Percentiles rank a stretch among this genome's conserved stretches.
Evolutionary conservation across 2,113 vertebrate species (phyloP).

Genomic region (Pholis gunnellus): DNA sequence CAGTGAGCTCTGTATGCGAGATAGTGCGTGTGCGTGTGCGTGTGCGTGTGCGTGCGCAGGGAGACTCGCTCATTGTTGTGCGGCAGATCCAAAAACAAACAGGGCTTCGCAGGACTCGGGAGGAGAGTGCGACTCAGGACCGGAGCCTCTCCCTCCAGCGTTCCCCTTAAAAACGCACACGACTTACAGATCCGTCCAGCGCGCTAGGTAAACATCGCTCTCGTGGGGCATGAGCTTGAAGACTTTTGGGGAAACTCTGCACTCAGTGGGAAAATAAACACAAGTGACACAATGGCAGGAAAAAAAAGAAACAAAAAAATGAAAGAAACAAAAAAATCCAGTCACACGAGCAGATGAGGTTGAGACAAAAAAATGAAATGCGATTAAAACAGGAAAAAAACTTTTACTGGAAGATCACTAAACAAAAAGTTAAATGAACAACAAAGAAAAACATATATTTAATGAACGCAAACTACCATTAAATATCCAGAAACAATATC

Average conservation of each 20-base stretch:
- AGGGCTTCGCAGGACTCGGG: conserved; percentile 49
- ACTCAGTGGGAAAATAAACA: conserved; percentile 73
- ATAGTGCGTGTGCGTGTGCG: conserved; percentile 62
- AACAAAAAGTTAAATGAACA: not conserved
- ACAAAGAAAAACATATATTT: not conserved
- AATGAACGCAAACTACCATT: not conserved
- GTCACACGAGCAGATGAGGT: conserved; percentile 36
- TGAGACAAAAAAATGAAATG: conserved; percentile 15
- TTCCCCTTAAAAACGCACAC: conserved; percentile 32
- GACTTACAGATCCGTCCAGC: conserved; percentile 49
- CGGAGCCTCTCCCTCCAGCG: conserved; percentile 41
- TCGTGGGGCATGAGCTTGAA: conserved; percentile 30
- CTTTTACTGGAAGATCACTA: not conserved
- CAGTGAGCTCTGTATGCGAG: conserved; percentile 65
- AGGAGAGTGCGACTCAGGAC: conserved; percentile 66
- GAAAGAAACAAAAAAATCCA: conserved; percentile 66
- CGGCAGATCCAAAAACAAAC: conserved; percentile 82
- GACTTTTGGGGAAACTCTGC: conserved; percentile 70
- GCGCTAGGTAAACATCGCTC: conserved; percentile 63
- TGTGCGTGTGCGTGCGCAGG: conserved; percentile 56
- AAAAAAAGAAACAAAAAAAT: conserved; percentile 47
- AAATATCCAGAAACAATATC: conserved; percentile 40
- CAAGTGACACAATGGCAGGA: conserved; percentile 74
- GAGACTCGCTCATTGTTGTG: conserved; percentile 72
- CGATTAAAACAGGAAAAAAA: conserved; percentile 35